Percentiles rank a stretch among this genome's conserved stretches.
Conservation (phyloP, 2,888 invertebrate genomes). For the Mythimna ferrago region DNA sequence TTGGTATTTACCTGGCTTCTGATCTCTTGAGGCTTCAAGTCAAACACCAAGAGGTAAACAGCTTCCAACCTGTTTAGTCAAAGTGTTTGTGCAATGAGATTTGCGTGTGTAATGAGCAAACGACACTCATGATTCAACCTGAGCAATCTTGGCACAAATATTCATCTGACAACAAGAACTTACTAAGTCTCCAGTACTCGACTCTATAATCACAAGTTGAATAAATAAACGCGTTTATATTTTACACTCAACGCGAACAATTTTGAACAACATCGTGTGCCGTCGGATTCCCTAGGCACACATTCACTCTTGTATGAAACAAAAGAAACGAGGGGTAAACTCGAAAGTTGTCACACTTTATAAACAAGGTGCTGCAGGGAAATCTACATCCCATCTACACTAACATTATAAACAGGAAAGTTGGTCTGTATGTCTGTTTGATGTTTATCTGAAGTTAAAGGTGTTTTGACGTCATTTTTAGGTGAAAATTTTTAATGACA, state of each 20-base stretch:
- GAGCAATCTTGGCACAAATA: constrained; percentile 7
- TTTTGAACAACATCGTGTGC: constrained; percentile 56
- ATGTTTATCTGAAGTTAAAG: constrained; percentile 8
- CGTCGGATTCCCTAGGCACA: constrained; percentile 59
- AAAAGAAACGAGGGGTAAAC: constrained; percentile 64
- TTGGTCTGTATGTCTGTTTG: constrained; percentile 21
- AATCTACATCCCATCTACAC: constrained; percentile 51
- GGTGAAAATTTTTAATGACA: neutral
- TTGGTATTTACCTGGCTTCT: constrained; percentile 10
- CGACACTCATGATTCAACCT: neutral
- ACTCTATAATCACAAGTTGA: constrained; percentile 56
- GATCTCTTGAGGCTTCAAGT: constrained; percentile 14
- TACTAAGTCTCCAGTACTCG: constrained; percentile 15
- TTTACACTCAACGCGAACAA: constrained; percentile 54
- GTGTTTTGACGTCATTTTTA: neutral
- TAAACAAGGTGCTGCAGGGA: constrained; percentile 59
- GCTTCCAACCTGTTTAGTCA: constrained; percentile 17
- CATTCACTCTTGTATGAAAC: constrained; percentile 64
- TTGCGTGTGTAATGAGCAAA: constrained; percentile 29
- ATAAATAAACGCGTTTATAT: constrained; percentile 60
- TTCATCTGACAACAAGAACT: constrained; percentile 7
- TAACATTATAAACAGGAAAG: constrained; percentile 36
- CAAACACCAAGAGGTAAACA: constrained; percentile 20
- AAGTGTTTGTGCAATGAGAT: constrained; percentile 29
- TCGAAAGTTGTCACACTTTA: constrained; percentile 66